Conservation (phyloP, 2,113 vertebrate species). For the Lagopus muta region DNA sequence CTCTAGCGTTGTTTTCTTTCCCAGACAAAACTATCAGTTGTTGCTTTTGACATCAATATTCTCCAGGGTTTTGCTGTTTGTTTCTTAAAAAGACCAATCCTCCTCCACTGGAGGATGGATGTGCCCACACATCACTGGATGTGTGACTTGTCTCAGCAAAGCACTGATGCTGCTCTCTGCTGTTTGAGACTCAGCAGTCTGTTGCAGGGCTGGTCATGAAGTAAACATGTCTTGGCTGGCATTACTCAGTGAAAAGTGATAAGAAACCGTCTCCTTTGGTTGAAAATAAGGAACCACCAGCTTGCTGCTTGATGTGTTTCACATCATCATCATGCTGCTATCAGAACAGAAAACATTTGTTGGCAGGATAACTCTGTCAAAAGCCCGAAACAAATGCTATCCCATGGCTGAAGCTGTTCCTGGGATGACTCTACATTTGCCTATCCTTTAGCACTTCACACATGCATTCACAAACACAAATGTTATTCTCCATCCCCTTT, state of each 20-base stretch:
- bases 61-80: not conserved
- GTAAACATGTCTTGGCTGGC: not conserved
- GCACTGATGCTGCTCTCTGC: not conserved
- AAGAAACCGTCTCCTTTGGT: not conserved
- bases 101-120: not conserved
- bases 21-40: not conserved
- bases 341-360: fast-evolving
- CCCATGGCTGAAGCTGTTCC: not conserved
- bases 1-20: not conserved
- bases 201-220: not conserved
- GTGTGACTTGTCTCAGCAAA: not conserved
- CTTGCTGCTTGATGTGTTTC: not conserved
- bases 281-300: not conserved
- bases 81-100: not conserved
- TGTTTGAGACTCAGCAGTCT: not conserved
- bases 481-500: not conserved
- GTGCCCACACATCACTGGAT: not conserved
- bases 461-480: not conserved
- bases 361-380: not conserved
- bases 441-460: not conserved
- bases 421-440: not conserved
- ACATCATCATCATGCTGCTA: not conserved
- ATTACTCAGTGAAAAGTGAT: not conserved
- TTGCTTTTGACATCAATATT: not conserved
- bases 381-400: not conserved